These are phyloP conservation scores for Aquatica leii DNA, from an alignment of 2,888 invertebrate species.

Conservation along the genomic window DNA sequence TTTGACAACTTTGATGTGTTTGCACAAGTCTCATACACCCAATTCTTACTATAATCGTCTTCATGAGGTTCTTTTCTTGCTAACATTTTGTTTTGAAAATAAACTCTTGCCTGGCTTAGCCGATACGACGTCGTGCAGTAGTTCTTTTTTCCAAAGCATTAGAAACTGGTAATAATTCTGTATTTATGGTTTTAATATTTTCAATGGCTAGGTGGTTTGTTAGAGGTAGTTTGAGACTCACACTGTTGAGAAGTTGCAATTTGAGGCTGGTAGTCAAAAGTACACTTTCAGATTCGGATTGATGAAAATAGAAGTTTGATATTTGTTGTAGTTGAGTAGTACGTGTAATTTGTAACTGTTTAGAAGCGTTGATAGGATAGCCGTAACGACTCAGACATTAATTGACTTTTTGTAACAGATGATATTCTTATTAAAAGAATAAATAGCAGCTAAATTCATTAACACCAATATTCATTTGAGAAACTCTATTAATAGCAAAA, in stretches of 20 bases:
- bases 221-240: not conserved
- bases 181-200: not conserved
- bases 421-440: not conserved
- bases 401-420: slow-evolving; percentile 2
- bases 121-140: not conserved
- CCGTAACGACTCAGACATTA: not conserved
- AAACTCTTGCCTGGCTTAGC: not conserved
- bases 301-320: too few relatives aligned
- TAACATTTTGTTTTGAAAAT: not conserved
- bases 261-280: not conserved
- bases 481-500: too few relatives aligned
- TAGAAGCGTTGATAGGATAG: not conserved
- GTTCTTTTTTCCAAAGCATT: not conserved
- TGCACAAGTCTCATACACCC: not conserved
- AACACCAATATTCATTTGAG: not conserved
- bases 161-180: not conserved
- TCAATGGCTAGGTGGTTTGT: not conserved
- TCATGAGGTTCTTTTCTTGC: not conserved
- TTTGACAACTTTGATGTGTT: too few relatives aligned
- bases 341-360: not conserved
- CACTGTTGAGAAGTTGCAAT: slow-evolving; percentile 1
- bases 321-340: too few relatives aligned
- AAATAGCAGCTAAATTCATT: not conserved
- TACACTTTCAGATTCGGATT: not conserved
- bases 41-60: not conserved